A percentile compares a stretch with the other conserved stretches of the same genome.
Conservation (phyloP, 2,113 vertebrate genomes). For the Chloroceryle aenea region DNA sequence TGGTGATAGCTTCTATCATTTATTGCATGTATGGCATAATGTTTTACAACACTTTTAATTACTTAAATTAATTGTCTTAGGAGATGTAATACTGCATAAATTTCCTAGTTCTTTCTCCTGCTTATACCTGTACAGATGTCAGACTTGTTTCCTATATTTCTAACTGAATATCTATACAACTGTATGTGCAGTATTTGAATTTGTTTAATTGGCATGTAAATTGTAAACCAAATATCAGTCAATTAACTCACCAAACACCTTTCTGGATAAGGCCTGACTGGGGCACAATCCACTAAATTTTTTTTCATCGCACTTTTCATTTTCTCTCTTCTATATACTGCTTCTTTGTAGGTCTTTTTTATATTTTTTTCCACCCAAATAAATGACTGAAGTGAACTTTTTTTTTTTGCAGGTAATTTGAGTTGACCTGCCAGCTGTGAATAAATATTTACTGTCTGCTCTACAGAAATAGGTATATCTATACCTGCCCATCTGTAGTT, state of each 20-base stretch:
- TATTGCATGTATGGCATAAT: neutral
- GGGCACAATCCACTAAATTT: neutral
- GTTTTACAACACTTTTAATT: neutral
- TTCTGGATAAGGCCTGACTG: neutral
- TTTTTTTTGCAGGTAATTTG: conserved; percentile 9
- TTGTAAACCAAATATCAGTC: neutral
- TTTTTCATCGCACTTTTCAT: neutral
- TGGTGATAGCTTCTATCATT: neutral
- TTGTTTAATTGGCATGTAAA: neutral
- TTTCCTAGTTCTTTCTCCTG: neutral
- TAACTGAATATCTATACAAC: neutral
- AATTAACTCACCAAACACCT: neutral
- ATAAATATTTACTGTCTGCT: conserved; percentile 33
- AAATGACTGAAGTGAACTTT: neutral
- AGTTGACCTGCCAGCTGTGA: conserved; percentile 7
- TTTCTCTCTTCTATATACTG: neutral
- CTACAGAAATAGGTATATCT: neutral
- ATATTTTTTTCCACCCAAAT: neutral
- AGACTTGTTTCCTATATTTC: neutral
- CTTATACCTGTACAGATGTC: neutral
- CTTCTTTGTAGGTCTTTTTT: neutral
- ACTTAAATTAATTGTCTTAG: neutral
- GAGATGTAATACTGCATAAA: neutral
- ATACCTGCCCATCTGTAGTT: conserved; percentile 18
- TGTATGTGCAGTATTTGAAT: neutral